These are phyloP conservation scores for Morpho achilles DNA, from an alignment of 2,888 invertebrate species.

Conservation along the genomic window DNA sequence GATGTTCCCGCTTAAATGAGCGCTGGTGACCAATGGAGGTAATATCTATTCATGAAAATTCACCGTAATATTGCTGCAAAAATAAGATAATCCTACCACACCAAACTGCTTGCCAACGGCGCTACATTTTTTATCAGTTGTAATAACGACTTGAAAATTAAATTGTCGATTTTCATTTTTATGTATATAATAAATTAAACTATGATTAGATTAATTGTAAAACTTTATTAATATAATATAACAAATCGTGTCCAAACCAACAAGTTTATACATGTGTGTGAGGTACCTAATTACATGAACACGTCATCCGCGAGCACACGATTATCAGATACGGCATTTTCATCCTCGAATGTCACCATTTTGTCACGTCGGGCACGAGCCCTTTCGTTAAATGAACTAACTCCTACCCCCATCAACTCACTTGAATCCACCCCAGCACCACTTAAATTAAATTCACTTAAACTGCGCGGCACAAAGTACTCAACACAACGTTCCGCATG, in stretches of 20 bases:
- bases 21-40: too few species aligned
- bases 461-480: conserved; percentile 90
- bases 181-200: conserved; percentile 1
- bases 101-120: too few species aligned
- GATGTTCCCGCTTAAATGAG: too few species aligned
- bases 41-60: too few species aligned
- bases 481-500: conserved; percentile 84
- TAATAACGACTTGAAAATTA: too few species aligned
- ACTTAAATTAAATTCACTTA: conserved; percentile 90
- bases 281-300: conserved; percentile 84
- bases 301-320: conserved; percentile 82
- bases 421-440: conserved; percentile 77
- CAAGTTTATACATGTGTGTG: conserved; percentile 18
- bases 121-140: too few species aligned
- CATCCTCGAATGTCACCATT: conserved; percentile 34
- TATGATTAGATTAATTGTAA: conserved; percentile 21
- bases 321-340: conserved; percentile 41
- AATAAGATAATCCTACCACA: too few species aligned
- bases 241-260: conserved; percentile 32
- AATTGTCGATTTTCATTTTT: too few species aligned
- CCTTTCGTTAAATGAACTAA: conserved; percentile 24
- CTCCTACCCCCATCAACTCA: conserved; percentile 38
- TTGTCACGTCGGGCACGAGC: conserved; percentile 32
- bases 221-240: conserved; percentile 27
- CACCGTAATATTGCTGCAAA: too few species aligned